Conservation (phyloP, 2,797 vertebrate genomes). For the Sebastes oblongus region DNA sequence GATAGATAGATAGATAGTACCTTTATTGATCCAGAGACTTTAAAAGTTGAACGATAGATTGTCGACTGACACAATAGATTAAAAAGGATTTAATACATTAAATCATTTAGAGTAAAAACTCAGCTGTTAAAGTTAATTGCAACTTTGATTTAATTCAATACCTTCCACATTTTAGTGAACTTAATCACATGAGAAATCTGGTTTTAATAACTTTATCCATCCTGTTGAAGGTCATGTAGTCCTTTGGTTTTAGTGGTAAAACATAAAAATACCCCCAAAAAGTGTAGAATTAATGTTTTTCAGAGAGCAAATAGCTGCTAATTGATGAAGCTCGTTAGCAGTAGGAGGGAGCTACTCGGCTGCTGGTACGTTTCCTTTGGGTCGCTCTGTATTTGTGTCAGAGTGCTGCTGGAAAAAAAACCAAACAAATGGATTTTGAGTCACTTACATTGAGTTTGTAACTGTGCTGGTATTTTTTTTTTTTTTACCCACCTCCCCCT, state of each 20-base stretch:
- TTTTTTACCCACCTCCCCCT: slow-evolving; percentile 27
- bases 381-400: background rate
- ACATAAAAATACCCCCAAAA: background rate
- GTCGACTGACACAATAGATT: background rate
- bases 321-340: background rate
- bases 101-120: background rate
- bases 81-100: background rate
- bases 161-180: background rate
- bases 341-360: background rate
- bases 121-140: background rate
- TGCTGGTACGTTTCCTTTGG: background rate
- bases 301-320: background rate
- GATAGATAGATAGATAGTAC: too few species aligned
- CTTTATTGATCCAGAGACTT: too few species aligned
- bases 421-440: background rate
- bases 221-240: background rate
- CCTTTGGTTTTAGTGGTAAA: background rate
- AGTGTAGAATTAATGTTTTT: background rate
- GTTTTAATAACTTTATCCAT: background rate
- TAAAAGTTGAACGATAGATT: background rate
- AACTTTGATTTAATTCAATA: background rate
- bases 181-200: background rate
- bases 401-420: background rate
- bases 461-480: background rate
- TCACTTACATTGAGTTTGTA: slow-evolving; percentile 2